These are phyloP conservation scores for Halocynthia roretzi DNA, from an alignment of 23 tunicate genomes.

Conservation along the genomic window DNA sequence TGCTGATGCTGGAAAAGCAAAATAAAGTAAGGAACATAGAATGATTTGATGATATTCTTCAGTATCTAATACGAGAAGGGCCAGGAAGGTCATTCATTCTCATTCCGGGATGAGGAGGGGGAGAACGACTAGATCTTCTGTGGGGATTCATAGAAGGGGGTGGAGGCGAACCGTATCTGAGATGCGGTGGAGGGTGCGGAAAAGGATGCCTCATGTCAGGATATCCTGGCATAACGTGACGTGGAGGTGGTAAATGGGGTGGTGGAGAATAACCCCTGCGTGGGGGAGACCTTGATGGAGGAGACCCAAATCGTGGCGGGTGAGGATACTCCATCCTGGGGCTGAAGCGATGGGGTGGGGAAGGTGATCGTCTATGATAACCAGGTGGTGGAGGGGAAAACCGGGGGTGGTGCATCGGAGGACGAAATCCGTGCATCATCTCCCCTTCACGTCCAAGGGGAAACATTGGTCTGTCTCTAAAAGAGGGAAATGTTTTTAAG, in stretches of 20 bases:
- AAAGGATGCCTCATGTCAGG: neutral
- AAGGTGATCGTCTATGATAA: neutral
- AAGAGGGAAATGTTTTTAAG: neutral
- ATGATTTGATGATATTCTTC: too few species aligned
- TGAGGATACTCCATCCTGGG: constrained; percentile 21
- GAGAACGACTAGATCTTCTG: constrained; percentile 19
- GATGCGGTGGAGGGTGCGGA: constrained; percentile 21
- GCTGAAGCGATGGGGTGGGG: constrained; percentile 21
- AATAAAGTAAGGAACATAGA: too few species aligned
- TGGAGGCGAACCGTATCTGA: constrained; percentile 21
- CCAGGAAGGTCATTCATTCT: constrained; percentile 13
- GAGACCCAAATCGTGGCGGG: constrained; percentile 5
- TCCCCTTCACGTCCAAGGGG: neutral
- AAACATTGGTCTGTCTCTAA: constrained; percentile 16
- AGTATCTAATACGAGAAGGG: constrained; percentile 1
- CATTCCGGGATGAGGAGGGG: constrained; percentile 16
- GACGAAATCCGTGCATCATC: neutral
- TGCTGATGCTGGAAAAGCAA: too few species aligned
- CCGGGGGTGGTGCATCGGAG: constrained; percentile 1
- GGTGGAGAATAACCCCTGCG: neutral
- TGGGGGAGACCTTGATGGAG: constrained; percentile 8
- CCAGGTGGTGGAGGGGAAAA: constrained; percentile 20
- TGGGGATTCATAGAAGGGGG: neutral
- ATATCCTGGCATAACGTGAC: too few species aligned
- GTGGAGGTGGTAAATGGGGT: too few species aligned